Conservation (phyloP, 2,113 vertebrate genomes). For the Galemys pyrenaicus region DNA sequence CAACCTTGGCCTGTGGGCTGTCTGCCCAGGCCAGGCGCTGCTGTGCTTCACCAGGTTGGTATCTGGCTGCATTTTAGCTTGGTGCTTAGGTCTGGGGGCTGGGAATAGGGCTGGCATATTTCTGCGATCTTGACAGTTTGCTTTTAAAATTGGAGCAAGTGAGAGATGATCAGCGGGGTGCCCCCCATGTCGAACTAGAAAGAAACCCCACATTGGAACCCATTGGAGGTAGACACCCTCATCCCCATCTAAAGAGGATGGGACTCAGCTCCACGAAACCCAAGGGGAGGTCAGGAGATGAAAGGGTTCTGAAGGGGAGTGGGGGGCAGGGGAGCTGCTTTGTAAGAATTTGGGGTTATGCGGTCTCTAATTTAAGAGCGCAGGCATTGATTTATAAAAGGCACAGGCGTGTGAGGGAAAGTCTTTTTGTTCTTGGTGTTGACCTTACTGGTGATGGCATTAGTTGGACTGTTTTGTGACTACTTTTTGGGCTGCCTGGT, state of each 20-base stretch:
- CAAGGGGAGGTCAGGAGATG: fast-evolving
- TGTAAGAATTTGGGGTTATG: background rate
- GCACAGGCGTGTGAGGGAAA: background rate
- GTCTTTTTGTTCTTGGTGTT: background rate
- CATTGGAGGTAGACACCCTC: fast-evolving
- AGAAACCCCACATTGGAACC: background rate
- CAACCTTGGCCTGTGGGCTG: background rate
- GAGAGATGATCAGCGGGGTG: background rate
- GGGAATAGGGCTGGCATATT: fast-evolving
- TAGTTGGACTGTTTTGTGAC: background rate
- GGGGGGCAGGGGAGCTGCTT: background rate
- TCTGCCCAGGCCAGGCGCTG: too few species aligned
- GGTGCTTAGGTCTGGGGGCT: background rate
- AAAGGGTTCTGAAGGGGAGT: background rate
- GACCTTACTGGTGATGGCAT: too few species aligned
- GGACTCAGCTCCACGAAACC: fast-evolving
- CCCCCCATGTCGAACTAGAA: too few species aligned
- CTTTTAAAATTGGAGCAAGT: background rate
- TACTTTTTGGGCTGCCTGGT: fast-evolving
- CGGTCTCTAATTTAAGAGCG: background rate
- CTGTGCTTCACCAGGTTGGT: background rate
- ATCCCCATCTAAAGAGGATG: background rate
- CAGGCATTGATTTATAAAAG: background rate
- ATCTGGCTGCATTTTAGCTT: too few species aligned
- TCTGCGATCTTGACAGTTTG: background rate